A percentile compares a stretch with the other conserved stretches of the same genome.
These are phyloP conservation scores for Capra hircus DNA, from an alignment of 2,113 vertebrate species.

Conservation along the genomic window DNA sequence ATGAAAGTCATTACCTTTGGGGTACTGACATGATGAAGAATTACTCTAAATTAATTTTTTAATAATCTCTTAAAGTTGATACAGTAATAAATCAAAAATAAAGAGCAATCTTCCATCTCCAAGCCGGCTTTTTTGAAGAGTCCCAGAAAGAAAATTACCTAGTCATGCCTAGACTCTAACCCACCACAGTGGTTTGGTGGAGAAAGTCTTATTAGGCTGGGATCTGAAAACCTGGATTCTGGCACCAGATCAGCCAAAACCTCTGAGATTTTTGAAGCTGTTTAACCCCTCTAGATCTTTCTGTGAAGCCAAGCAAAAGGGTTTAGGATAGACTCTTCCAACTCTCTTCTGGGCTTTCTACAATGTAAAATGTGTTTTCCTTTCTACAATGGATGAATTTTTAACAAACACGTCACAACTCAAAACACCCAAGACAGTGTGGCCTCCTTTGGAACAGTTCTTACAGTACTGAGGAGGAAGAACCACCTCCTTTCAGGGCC, in stretches of 20 bases:
- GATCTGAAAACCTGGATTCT: not conserved
- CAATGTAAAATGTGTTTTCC: not conserved
- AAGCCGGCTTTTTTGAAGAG: not conserved
- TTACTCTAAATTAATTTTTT: constrained; percentile 7
- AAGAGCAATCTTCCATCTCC: not conserved
- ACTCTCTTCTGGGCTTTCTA: not conserved
- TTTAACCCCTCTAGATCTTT: not conserved
- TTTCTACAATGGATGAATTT: not conserved
- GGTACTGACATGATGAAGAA: not conserved
- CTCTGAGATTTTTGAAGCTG: not conserved
- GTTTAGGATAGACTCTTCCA: not conserved
- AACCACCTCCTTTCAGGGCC: not conserved
- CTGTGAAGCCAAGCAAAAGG: not conserved
- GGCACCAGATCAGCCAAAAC: not conserved
- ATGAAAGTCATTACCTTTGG: constrained; percentile 24
- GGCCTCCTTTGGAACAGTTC: not conserved
- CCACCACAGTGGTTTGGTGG: not conserved
- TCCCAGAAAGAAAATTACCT: not conserved
- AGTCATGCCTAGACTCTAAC: constrained; percentile 11
- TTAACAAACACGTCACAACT: not conserved
- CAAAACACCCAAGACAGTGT: not conserved
- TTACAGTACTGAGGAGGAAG: not conserved
- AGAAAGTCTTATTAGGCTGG: not conserved
- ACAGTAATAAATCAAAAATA: constrained; percentile 24
- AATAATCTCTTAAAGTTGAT: not conserved